These are phyloP conservation scores for Macropis europaea DNA, from an alignment of 2,888 invertebrate species.

Conservation along the genomic window DNA sequence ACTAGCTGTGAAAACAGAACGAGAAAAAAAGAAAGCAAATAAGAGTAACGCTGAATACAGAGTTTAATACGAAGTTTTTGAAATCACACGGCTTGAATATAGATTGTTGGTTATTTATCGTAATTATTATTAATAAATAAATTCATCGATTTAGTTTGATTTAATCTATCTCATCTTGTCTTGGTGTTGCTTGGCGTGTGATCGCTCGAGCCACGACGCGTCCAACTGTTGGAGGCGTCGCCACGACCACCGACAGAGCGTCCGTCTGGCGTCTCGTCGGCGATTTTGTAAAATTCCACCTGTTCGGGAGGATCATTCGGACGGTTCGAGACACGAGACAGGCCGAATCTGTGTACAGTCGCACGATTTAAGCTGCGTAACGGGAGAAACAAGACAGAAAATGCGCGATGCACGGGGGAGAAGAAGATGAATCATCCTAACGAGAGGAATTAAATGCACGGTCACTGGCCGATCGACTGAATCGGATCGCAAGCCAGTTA, in stretches of 20 bases:
- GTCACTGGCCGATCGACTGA: conserved; percentile 1
- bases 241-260: too few relatives aligned
- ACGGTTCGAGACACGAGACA: conserved; percentile 11
- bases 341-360: conserved; percentile 33
- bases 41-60: not conserved
- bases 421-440: not conserved
- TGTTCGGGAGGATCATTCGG: conserved; percentile 8
- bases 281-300: conserved; percentile 29
- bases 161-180: conserved; percentile 39
- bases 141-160: conserved; percentile 61
- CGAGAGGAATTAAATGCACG: not conserved
- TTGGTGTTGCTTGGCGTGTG: not conserved
- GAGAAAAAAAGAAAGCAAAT: not conserved
- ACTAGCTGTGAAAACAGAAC: conserved; percentile 33
- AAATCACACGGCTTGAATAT: conserved; percentile 64
- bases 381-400: not conserved
- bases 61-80: conserved; percentile 48
- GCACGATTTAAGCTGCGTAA: conserved; percentile 12
- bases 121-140: conserved; percentile 67
- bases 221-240: too few relatives aligned
- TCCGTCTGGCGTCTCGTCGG: too few relatives aligned
- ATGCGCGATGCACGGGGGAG: not conserved
- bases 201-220: too few relatives aligned
- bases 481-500: conserved; percentile 6
- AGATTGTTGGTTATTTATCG: conserved; percentile 74